Evolutionary conservation across 2,888 invertebrate species (phyloP), one percentile per base, ranked within the genome.

Genomic region (Belgica antarctica): DNA sequence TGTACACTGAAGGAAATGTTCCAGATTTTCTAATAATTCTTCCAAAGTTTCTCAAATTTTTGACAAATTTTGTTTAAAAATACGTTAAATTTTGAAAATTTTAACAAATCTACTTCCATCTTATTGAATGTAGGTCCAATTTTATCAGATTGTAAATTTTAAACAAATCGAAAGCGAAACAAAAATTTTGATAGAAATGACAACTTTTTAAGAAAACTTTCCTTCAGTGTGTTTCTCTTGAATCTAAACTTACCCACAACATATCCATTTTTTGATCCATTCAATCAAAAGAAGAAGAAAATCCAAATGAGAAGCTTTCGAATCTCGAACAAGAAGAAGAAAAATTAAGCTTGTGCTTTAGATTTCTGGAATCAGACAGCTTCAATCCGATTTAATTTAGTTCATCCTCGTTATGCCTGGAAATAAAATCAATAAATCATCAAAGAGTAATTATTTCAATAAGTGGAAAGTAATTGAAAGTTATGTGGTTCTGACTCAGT

Each of bases 371-470:
- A 10, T 41, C 15, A 2, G 15, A 41, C 41, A n/a, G 41, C 15
- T 41, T 41, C 41, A 41, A n/a, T 41, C 15, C 41, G 10, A 22
- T 52, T 41, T 41, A 41, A 41, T 41, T 7, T 41, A 15, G 52
- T 7, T 52, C 52, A 22, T 52, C 52, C n/a, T 10, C 41, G 15
- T 41, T 41, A 41, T 10, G 22, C 17, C 52, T 17, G 52, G 12
- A 17, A 52, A 17, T 52, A 52, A 52, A 52, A 52, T 17, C 22
- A 22, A 52, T 52, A 52, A 52, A 52, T 52, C 22, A 52, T 2
- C 52, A 52, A 22, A 4, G 52, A 52, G 52, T 52, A 52, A 52
- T 19, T 52, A 52, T 52, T 52, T 52, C 19, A 22, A 52, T 52
- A 19, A 52, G 52, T 52, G 52, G 52, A 22, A 52, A 22, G 22